phyloP scores from a whole-genome alignment of 2,888 invertebrate genomes.

The Anagyrus pseudococci region DNA sequence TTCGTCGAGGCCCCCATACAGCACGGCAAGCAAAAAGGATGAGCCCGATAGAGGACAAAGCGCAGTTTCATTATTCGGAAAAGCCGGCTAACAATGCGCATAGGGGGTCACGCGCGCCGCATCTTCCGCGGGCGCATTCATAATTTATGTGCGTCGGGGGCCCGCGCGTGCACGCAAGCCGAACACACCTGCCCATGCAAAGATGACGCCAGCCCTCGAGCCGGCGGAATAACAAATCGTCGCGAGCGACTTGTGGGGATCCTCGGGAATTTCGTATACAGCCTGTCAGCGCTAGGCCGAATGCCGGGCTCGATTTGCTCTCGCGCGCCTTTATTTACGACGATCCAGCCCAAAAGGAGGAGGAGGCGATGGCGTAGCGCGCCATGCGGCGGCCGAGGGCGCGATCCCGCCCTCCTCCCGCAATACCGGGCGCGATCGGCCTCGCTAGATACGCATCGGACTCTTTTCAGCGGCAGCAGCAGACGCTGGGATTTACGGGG shows the following conservation, averaged over 20 bases:
- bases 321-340: too few species aligned
- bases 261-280: constrained; percentile 7
- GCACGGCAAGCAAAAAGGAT: neutral
- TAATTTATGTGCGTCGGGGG: constrained; percentile 18
- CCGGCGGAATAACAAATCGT: constrained; percentile 23
- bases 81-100: constrained; percentile 4
- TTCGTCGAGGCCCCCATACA: neutral
- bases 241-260: constrained; percentile 8
- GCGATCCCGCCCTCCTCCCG: too few species aligned
- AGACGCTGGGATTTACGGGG: too few species aligned
- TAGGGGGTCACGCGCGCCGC: neutral
- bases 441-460: too few species aligned
- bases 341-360: too few species aligned
- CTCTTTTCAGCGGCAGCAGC: too few species aligned
- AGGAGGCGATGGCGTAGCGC: too few species aligned
- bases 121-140: neutral
- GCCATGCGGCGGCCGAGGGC: too few species aligned
- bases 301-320: too few species aligned
- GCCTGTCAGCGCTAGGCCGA: too few species aligned
- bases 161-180: neutral
- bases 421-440: too few species aligned
- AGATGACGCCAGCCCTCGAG: neutral
- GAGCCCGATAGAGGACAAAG: neutral
- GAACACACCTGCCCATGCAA: constrained; percentile 16
- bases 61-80: constrained; percentile 15